phyloP scores from a whole-genome alignment of 2,888 invertebrate species.

The Panopea generosa region DNA sequence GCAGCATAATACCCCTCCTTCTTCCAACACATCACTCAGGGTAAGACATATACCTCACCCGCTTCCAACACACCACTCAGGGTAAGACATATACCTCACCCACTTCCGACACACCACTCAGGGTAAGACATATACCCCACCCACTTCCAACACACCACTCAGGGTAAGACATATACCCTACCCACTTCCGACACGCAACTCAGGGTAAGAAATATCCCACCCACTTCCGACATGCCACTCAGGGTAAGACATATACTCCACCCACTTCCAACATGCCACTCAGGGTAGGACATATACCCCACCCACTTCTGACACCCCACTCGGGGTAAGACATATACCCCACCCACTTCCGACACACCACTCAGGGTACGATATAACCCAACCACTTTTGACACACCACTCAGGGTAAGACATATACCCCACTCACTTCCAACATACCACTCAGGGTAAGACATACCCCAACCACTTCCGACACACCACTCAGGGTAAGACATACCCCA shows the following conservation, averaged over 20 bases:
- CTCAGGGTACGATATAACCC: constrained; percentile 38
- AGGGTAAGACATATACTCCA: no score
- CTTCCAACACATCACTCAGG: constrained; percentile 12
- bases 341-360: constrained; percentile 7
- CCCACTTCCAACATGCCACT: no score
- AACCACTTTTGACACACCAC: constrained; percentile 1
- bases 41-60: constrained; percentile 32
- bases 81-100: constrained; percentile 34
- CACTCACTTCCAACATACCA: constrained; percentile 6
- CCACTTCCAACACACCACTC: not conserved
- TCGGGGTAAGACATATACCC: no score
- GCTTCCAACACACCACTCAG: constrained; percentile 9
- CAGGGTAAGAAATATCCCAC: no score
- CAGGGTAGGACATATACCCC: no score
- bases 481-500: constrained; percentile 39
- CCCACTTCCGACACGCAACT: no score
- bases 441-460: constrained; percentile 35
- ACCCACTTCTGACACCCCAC: no score
- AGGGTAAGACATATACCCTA: constrained; percentile 33
- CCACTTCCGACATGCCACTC: no score
- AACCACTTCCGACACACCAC: constrained; percentile 2
- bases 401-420: constrained; percentile 35
- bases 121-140: constrained; percentile 37
- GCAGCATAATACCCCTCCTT: constrained; percentile 31
- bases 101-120: constrained; percentile 3